A percentile compares a stretch with the other conserved stretches of the same genome.
phyloP scores from a whole-genome alignment of 2,888 invertebrate species.

The Sarcophaga caerulescens region DNA sequence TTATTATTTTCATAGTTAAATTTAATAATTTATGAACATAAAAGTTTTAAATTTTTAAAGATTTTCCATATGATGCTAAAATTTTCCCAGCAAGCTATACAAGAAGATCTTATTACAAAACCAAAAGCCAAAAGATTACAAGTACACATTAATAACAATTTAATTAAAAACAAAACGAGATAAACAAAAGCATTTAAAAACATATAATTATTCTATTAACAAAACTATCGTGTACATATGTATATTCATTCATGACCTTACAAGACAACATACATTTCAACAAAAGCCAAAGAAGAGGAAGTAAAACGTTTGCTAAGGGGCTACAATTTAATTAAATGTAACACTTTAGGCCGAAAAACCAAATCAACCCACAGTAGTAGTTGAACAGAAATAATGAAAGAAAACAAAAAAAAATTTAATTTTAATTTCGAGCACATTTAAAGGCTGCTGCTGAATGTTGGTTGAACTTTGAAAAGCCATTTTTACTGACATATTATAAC shows the following conservation, averaged over 20 bases:
- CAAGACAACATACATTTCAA: conserved; percentile 5
- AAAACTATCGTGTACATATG: not conserved
- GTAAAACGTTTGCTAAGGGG: conserved; percentile 25
- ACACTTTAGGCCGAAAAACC: conserved; percentile 28
- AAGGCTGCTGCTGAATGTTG: too few relatives aligned
- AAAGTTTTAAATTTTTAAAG: too few relatives aligned
- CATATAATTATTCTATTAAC: not conserved
- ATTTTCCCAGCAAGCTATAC: too few relatives aligned
- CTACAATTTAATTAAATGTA: conserved; percentile 40
- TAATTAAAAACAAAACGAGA: too few relatives aligned
- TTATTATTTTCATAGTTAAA: too few relatives aligned
- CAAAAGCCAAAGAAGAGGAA: conserved; percentile 19
- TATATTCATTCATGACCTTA: not conserved
- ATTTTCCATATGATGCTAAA: too few relatives aligned
- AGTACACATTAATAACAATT: too few relatives aligned
- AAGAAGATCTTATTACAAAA: too few relatives aligned
- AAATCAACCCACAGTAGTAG: not conserved
- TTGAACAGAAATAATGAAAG: not conserved
- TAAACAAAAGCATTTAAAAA: not conserved
- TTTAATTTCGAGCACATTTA: not conserved
- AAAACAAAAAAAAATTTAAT: conserved; percentile 16
- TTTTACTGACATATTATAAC: conserved; percentile 58
- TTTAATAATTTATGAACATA: too few relatives aligned
- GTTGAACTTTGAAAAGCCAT: not conserved
- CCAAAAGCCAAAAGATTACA: too few relatives aligned